phyloP scores from a whole-genome alignment of 2,888 invertebrate genomes.

The Dasypolia templi region DNA sequence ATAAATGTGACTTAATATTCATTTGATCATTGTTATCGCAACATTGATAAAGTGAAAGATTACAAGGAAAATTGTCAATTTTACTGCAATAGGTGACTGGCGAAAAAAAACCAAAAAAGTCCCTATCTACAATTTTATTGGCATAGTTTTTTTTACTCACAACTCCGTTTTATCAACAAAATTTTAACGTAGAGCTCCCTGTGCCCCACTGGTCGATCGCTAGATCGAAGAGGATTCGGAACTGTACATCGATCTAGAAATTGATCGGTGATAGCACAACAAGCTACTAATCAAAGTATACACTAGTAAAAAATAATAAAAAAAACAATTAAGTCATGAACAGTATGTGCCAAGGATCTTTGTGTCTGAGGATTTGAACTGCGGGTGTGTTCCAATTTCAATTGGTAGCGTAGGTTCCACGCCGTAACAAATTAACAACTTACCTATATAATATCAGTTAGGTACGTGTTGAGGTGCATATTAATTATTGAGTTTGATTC shows the following conservation, averaged over 20 bases:
- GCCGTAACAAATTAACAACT: neutral
- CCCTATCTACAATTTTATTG: neutral
- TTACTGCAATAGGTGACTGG: neutral
- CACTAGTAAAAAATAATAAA: neutral
- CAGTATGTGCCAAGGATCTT: constrained; percentile 16
- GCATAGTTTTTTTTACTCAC: constrained; percentile 21
- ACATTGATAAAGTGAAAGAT: constrained; percentile 42
- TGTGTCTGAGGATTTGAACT: neutral
- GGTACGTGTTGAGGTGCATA: neutral
- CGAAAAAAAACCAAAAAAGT: constrained; percentile 3
- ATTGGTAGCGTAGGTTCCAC: too few relatives aligned
- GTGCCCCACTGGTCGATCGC: constrained; percentile 32
- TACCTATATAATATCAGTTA: neutral
- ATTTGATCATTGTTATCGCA: constrained; percentile 31
- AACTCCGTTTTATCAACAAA: neutral
- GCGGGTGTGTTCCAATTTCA: too few relatives aligned
- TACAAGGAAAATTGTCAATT: neutral
- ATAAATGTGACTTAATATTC: neutral
- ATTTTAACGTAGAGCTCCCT: constrained; percentile 7
- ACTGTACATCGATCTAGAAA: constrained; percentile 39
- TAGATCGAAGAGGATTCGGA: constrained; percentile 22
- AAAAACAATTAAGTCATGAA: neutral
- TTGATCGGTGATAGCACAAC: constrained; percentile 38
- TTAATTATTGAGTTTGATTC: neutral
- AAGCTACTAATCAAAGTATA: constrained; percentile 32